These are phyloP conservation scores for Eremobia ochroleuca DNA, from an alignment of 2,888 invertebrate species.

Conservation along the genomic window DNA sequence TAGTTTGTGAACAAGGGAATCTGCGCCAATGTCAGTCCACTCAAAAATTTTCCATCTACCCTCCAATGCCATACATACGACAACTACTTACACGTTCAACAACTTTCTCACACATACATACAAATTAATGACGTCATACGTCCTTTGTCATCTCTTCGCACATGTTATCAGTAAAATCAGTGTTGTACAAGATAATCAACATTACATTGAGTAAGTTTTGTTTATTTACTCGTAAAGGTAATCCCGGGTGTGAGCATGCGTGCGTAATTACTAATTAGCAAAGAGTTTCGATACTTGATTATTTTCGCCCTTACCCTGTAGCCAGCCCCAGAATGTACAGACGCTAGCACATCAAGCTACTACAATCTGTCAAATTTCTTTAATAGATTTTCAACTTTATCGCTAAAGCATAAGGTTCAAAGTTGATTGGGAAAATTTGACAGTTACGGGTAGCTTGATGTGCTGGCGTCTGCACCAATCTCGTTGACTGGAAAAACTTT, in stretches of 20 bases:
- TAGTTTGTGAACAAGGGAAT: too few relatives aligned
- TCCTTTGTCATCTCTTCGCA: slow-evolving; percentile 25
- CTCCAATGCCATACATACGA: slow-evolving; percentile 1
- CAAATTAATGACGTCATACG: slow-evolving; percentile 46
- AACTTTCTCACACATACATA: slow-evolving; percentile 32
- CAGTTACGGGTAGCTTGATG: too few relatives aligned
- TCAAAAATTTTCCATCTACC: slow-evolving; percentile 35
- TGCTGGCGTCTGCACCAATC: too few relatives aligned
- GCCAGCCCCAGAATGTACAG: not conserved
- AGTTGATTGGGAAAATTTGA: too few relatives aligned
- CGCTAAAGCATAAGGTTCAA: too few relatives aligned
- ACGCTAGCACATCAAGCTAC: too few relatives aligned
- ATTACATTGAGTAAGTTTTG: slow-evolving; percentile 33
- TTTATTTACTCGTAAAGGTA: slow-evolving; percentile 47
- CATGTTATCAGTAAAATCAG: slow-evolving; percentile 50
- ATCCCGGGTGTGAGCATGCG: not conserved
- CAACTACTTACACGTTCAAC: not conserved
- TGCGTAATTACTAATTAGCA: slow-evolving; percentile 14
- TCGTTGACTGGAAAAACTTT: too few relatives aligned
- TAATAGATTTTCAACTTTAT: too few relatives aligned
- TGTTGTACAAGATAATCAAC: slow-evolving; percentile 35
- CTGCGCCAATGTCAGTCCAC: not conserved
- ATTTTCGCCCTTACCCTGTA: not conserved
- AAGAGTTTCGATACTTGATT: not conserved
- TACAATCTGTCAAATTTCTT: too few relatives aligned